Percentiles rank a stretch among this genome's conserved stretches.
phyloP scores from a whole-genome alignment of 2,888 invertebrate species.

The Molorchus minor region DNA sequence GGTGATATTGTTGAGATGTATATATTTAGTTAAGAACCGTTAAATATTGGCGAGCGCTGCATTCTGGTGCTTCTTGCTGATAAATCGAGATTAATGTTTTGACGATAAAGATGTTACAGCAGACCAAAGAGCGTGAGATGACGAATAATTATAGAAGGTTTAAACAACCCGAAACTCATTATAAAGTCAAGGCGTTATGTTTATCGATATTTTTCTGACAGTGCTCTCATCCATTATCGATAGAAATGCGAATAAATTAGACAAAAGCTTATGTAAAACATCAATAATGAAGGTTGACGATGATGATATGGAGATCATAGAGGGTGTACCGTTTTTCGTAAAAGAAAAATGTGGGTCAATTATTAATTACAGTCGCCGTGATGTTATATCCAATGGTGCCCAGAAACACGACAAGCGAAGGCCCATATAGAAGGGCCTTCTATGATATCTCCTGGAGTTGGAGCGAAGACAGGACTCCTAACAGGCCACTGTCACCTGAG shows the following conservation, averaged over 20 bases:
- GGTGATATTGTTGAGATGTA: not conserved
- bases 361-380: no score
- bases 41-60: not conserved
- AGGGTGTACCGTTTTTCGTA: no score
- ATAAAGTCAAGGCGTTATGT: not conserved
- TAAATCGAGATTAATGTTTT: conserved; percentile 1
- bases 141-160: not conserved
- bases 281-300: not conserved
- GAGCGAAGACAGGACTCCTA: no score
- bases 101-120: not conserved
- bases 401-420: no score
- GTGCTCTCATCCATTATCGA: not conserved
- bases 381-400: no score
- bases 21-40: not conserved
- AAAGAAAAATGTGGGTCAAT: no score
- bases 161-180: not conserved
- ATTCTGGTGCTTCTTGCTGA: not conserved
- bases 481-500: no score
- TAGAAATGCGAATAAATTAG: not conserved
- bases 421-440: no score
- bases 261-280: not conserved
- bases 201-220: not conserved
- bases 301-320: no score
- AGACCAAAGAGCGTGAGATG: not conserved
- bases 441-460: no score